These are phyloP conservation scores for Myzus persicae DNA, from an alignment of 1,140 invertebrate species.

Conservation along the genomic window DNA sequence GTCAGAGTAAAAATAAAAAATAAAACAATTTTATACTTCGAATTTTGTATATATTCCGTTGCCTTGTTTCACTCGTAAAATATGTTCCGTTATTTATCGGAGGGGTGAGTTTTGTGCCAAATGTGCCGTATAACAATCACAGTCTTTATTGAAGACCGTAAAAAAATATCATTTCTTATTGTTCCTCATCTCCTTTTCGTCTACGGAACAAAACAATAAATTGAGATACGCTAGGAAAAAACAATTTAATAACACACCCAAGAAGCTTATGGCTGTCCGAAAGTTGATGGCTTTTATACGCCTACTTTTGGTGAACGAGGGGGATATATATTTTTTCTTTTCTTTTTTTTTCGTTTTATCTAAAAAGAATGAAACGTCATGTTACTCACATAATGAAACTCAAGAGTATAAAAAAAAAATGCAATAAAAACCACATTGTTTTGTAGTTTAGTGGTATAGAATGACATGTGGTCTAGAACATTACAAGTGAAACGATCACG, in stretches of 20 bases:
- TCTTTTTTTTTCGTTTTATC: conserved; percentile 21
- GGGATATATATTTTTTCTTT: conserved; percentile 36
- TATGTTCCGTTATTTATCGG: conserved; percentile 46
- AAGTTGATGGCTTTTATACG: conserved; percentile 54
- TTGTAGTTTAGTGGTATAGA: conserved; percentile 36
- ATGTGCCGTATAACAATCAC: conserved; percentile 47
- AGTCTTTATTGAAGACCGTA: conserved; percentile 54
- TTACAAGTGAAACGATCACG: conserved; percentile 29
- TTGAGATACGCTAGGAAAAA: conserved; percentile 51
- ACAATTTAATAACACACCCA: conserved; percentile 58
- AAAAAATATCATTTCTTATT: conserved; percentile 52
- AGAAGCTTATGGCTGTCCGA: conserved; percentile 56
- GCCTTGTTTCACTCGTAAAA: conserved; percentile 47
- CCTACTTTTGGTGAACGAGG: conserved; percentile 47
- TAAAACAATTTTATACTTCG: conserved; percentile 27
- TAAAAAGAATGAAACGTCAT: conserved; percentile 53
- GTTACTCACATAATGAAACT: conserved; percentile 53
- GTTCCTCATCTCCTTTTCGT: conserved; percentile 47
- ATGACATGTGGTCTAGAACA: conserved; percentile 38
- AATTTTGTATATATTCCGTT: conserved; percentile 15
- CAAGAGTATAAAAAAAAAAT: conserved; percentile 38
- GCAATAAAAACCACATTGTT: conserved; percentile 48
- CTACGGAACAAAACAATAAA: conserved; percentile 54
- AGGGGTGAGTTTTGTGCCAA: conserved; percentile 45
- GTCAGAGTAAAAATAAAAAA: background rate